A percentile compares a stretch with the other conserved stretches of the same genome.
These are phyloP conservation scores for Cordilura impudica DNA, from an alignment of 2,888 invertebrate species.

Conservation along the genomic window DNA sequence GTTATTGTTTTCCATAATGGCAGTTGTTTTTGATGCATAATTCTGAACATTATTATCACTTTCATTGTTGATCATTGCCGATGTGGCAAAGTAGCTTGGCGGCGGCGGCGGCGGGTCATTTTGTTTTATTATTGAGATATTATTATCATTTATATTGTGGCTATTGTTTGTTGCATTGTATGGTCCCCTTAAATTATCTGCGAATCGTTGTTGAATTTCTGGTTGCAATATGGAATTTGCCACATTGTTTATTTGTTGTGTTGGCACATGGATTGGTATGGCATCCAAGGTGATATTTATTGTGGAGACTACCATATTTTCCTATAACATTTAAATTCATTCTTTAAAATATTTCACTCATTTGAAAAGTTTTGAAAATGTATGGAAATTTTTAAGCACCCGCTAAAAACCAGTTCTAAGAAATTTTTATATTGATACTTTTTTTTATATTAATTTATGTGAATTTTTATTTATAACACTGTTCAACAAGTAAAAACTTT, in stretches of 20 bases:
- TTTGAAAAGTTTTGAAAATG: no score
- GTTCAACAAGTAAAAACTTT: no score
- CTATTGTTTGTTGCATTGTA: background rate
- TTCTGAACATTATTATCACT: slow-evolving; percentile 23
- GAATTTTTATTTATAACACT: no score
- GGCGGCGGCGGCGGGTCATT: slow-evolving; percentile 42
- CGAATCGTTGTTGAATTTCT: slow-evolving; percentile 22
- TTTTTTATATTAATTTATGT: no score
- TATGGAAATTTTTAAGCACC: no score
- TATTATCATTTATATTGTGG: slow-evolving; percentile 8
- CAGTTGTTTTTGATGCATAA: slow-evolving; percentile 18
- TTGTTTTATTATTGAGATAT: background rate
- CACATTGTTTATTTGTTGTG: slow-evolving; percentile 30
- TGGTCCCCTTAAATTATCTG: slow-evolving; percentile 16
- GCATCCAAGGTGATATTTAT: slow-evolving; percentile 71
- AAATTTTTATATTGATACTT: no score
- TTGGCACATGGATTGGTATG: slow-evolving; percentile 44
- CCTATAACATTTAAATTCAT: background rate
- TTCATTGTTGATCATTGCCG: slow-evolving; percentile 57
- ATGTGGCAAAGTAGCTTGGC: slow-evolving; percentile 57
- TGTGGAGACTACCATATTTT: slow-evolving; percentile 74
- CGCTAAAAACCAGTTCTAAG: no score
- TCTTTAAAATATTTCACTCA: background rate
- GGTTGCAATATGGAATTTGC: slow-evolving; percentile 24
- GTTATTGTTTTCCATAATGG: slow-evolving; percentile 12